Evolutionary conservation across 2,888 invertebrate genomes (phyloP), one percentile per base, ranked within the genome.

Genomic region (Agonum fuliginosum): DNA sequence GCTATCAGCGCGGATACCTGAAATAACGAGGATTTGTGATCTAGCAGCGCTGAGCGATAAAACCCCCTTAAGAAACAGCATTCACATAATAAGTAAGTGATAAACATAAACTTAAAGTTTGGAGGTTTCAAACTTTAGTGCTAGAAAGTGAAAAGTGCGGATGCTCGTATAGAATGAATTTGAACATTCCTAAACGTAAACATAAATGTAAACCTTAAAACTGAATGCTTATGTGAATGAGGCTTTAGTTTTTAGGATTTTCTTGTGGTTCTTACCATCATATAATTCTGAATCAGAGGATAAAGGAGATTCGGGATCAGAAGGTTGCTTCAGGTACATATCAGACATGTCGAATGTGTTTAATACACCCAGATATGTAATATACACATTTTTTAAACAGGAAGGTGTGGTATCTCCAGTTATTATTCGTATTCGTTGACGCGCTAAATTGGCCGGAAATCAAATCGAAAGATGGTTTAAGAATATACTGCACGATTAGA

Each of bases 231-330:
- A 30, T 30, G 30, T 30, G 12, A 3, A 37, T n/a, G 6, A 8
- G 30, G 1, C 30, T 37, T 37, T 2, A 37, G 4, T 37, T 10
- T 1, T 43, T 43, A 43, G 12, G 10, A 48, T 20, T 54, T 19
- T 48, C 1, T 10, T 10, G 24, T n/a, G n/a, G n/a, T 43, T 69
- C 46, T 65, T 65, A 74, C 74, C 74, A 46, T 74, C 65, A 17
- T 65, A 62, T 30, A 27, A 14, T 17, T 74, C 74, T 14, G 74
- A 24, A 43, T 74, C 74, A 27, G 46, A 65, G 4, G 74, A 74
- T n/a, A 5, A 20, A 67, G 19, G 37, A 19, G 62, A 62, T 24
- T 22, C 24, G 24, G 24, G 22, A 20, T 27, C 17, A 20, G 2
- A 46, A 14, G 71, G 48, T 10, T n/a, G n/a, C n/a, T 71, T 51